These are phyloP conservation scores for Danionella cerebrum DNA, from an alignment of 2,113 vertebrate genomes.

Conservation along the genomic window DNA sequence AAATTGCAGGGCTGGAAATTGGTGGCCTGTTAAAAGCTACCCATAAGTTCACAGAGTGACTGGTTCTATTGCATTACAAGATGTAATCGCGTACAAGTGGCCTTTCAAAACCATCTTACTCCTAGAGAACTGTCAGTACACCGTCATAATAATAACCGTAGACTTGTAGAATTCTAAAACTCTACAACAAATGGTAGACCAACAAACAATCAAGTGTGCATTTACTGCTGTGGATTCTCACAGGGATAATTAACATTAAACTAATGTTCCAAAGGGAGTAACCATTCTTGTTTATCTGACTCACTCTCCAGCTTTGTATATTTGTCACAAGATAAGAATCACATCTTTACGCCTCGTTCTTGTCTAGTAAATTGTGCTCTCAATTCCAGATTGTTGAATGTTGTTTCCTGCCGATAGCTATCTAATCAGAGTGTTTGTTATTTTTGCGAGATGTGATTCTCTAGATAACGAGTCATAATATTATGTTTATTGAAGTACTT, in stretches of 20 bases:
- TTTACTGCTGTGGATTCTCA: too few relatives aligned
- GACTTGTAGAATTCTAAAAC: too few relatives aligned
- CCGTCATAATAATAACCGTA: too few relatives aligned
- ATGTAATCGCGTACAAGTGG: not conserved
- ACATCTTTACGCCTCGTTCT: slow-evolving; percentile 32
- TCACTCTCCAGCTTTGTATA: slow-evolving; percentile 23
- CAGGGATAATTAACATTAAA: not conserved
- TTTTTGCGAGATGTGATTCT: slow-evolving; percentile 53
- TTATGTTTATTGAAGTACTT: slow-evolving; percentile 56
- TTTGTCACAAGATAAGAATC: slow-evolving; percentile 56
- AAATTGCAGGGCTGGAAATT: slow-evolving; percentile 18
- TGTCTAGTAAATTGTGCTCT: slow-evolving; percentile 31
- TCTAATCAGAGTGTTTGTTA: slow-evolving; percentile 67
- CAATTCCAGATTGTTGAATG: slow-evolving; percentile 45
- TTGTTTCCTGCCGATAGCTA: slow-evolving; percentile 55
- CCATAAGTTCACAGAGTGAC: slow-evolving; percentile 18
- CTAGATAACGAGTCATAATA: slow-evolving; percentile 55
- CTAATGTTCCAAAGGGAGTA: not conserved
- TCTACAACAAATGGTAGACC: too few relatives aligned
- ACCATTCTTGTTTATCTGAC: not conserved
- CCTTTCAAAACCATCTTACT: not conserved
- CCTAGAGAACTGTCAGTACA: too few relatives aligned
- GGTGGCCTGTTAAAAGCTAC: slow-evolving; percentile 18
- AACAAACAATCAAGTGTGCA: too few relatives aligned
- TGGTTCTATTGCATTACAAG: not conserved